Evolutionary conservation across 2,797 vertebrate genomes (phyloP).

Genomic region (Odontamblyopus lacepedii): DNA sequence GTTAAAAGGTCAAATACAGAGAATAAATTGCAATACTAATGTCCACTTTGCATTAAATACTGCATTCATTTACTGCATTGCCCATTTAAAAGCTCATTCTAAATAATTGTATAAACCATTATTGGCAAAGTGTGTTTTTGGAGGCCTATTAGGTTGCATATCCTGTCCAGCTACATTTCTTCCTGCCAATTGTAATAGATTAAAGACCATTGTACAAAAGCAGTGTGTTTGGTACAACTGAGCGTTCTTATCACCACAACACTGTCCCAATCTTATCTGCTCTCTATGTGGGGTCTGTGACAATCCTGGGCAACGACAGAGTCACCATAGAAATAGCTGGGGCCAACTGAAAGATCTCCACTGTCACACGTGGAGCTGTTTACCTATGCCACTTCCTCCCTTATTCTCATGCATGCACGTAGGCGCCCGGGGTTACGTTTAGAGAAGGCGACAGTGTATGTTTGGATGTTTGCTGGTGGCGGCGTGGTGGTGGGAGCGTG

Average conservation of each 20-base stretch:
- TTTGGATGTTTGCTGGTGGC: conserved; percentile 70
- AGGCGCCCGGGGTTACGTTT: conserved; percentile 34
- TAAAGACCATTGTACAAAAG: not conserved
- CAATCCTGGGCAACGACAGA: not conserved
- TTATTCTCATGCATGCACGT: conserved; percentile 15
- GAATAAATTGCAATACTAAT: not conserved
- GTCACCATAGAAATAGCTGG: not conserved
- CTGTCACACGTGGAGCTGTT: conserved; percentile 8
- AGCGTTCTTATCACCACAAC: not conserved
- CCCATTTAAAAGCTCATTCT: not conserved
- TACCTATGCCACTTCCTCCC: conserved; percentile 14
- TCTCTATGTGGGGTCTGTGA: not conserved
- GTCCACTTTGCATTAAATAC: not conserved
- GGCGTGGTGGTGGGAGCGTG: conserved; percentile 56
- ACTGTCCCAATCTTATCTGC: not conserved
- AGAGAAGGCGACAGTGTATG: conserved; percentile 36
- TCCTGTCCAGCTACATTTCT: not conserved
- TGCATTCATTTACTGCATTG: not conserved
- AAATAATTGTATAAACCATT: not conserved
- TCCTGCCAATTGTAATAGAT: not conserved
- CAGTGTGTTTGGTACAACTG: not conserved
- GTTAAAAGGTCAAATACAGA: not conserved
- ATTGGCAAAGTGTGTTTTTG: not conserved
- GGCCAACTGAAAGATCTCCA: not conserved
- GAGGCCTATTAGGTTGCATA: not conserved